Base-by-base conservation (phyloP, 2,888 invertebrate genomes). In the Hypena proboscidalis region DNA sequence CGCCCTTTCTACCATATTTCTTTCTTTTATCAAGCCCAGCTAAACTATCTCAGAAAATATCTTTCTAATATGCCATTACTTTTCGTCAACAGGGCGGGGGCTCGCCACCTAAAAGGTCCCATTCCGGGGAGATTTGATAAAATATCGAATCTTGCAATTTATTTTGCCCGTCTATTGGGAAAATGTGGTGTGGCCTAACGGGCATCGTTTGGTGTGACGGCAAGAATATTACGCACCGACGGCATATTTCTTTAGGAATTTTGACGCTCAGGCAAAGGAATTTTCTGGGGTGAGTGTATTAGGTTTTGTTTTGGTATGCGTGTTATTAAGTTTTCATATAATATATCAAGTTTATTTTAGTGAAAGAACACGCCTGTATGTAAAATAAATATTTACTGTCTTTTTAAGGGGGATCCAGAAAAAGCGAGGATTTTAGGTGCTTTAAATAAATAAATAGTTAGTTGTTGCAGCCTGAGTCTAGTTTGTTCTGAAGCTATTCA, bases 101-200 rank as follows among this genome's bases (percentile, higher is more conserved):
- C 35, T 31, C 36, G 31, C 35, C 14, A 42, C 58, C 44, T 45
- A 56, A 62, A 60, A 57, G 52, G 53, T 46, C 36, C 40, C 63
- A 62, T 65, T 42, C 29, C 29, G 40, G 43, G 40, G 32, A 63
- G 64, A 73, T 69, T 76, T 68, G 66, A 72, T 71, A 71, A 71
- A 75, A 71, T 63, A 67, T 64, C 57, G 65, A 61, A 69, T 67
- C 58, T 61, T 55, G 57, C 63, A 73, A 71, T 74, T 73, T 73
- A 69, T 70, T 66, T 74, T 67, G 57, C 58, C 60, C 62, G 54
- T 69, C 60, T 57, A 57, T 59, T 50, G 59, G 50, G 52, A 59
- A 66, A 56, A 60, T 43, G 49, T 44, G 51, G 54, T 52, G 38
- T 22, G 23, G 36, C 26, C 37, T 50, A 63, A 61, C 36, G 40